phyloP scores from a whole-genome alignment of 2,888 invertebrate genomes.

The Torymus auratus region DNA sequence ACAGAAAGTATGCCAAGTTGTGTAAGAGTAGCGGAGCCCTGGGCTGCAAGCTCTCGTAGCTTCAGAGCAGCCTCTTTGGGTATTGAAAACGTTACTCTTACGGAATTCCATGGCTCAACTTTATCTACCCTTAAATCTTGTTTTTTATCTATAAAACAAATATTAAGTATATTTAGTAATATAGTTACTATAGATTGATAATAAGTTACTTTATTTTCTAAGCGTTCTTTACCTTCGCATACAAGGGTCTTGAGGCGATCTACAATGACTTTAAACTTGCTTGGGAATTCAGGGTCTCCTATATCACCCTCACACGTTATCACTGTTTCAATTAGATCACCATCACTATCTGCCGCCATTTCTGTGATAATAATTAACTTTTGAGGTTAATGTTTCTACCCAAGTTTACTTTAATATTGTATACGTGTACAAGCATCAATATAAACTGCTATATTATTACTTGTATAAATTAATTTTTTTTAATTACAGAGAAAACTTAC shows the following conservation, averaged over 20 bases:
- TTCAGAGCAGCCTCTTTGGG: conserved; percentile 96
- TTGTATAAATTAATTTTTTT: neutral
- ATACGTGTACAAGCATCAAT: too few relatives aligned
- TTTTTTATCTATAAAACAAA: conserved; percentile 73
- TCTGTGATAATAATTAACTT: conserved; percentile 70
- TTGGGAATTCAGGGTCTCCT: conserved; percentile 90
- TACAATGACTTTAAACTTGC: conserved; percentile 87
- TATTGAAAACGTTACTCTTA: conserved; percentile 97
- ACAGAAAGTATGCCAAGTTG: conserved; percentile 96
- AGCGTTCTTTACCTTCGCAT: conserved; percentile 80
- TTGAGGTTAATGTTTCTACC: neutral
- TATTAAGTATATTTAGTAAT: neutral
- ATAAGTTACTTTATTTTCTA: conserved; percentile 2
- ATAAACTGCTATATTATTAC: too few relatives aligned
- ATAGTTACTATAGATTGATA: neutral
- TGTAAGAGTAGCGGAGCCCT: conserved; percentile 91
- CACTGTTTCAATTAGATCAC: conserved; percentile 85
- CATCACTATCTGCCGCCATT: conserved; percentile 93
- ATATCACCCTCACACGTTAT: conserved; percentile 95
- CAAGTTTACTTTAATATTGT: too few relatives aligned
- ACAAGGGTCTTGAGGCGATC: conserved; percentile 88
- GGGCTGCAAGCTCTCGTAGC: conserved; percentile 92
- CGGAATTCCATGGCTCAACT: conserved; percentile 99
- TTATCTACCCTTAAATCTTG: conserved; percentile 83
- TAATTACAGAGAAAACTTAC: conserved; percentile 77